Evolutionary conservation across 2,113 vertebrate genomes (phyloP).

Genomic region (Ondatra zibethicus): DNA sequence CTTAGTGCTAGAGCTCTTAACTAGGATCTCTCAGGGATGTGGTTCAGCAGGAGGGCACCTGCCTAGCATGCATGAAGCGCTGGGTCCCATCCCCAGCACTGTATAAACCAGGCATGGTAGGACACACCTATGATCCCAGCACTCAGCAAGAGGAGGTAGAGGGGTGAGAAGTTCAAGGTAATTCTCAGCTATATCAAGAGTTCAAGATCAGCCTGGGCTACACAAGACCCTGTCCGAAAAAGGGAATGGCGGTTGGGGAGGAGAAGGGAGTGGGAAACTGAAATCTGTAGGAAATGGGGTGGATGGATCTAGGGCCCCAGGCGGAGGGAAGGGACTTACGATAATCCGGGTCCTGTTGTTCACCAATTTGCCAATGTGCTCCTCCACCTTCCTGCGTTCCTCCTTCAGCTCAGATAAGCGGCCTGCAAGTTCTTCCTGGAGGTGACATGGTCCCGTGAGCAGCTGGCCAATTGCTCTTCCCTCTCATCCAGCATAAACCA

Average conservation of each 20-base stretch:
- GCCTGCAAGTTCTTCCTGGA: constrained; percentile 90
- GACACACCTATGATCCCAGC: background rate
- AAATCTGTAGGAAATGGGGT: background rate
- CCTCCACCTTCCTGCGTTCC: constrained; percentile 86
- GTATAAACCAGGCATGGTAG: background rate
- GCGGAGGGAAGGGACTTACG: constrained; percentile 80
- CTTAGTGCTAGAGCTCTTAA: background rate
- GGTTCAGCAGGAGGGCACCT: background rate
- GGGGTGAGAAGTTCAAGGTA: background rate
- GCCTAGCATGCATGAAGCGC: background rate
- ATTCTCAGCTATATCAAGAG: background rate
- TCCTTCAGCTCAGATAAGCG: constrained; percentile 86
- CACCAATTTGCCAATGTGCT: constrained; percentile 89
- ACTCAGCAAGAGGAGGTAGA: background rate
- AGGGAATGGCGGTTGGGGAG: background rate
- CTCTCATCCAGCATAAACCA: rapidly evolving
- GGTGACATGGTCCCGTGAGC: background rate
- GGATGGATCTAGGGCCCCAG: background rate
- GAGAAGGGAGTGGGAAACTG: background rate
- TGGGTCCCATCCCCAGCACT: background rate
- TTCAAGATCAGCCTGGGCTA: background rate
- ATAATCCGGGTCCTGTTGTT: constrained; percentile 91
- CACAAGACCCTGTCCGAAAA: background rate
- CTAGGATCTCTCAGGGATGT: background rate
- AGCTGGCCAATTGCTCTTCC: background rate